Evolutionary conservation across 2,888 invertebrate genomes (phyloP), one percentile per base, ranked within the genome.

Genomic region (Platerodrilus igneus): DNA sequence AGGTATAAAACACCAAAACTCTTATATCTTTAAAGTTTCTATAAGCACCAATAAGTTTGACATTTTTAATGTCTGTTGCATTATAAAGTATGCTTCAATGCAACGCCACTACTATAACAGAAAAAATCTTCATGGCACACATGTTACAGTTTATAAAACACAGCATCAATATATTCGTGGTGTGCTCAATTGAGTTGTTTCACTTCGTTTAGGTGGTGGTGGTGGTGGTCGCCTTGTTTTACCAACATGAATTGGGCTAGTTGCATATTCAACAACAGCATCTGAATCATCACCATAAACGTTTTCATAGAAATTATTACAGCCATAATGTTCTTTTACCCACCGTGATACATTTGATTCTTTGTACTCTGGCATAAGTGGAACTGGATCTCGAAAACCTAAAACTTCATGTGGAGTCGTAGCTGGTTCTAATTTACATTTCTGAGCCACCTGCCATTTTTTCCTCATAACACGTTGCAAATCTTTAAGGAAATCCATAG

Each of bases 401-500:
- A 93, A 75, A 2, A 93, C 91, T 63, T 92, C 90, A 60, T 91
- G 90, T 0, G 92, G 91, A 21, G 88, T 88, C 1, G 89, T 88
- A n/a, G 84, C 80, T 8, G 83, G 81, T 63, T 92, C 91, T 14
- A 85, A 69, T 66, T 90, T 88, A 60, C 92, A 90, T 62, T 92
- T 92, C 60, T 93, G 91, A 2, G 92, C 91, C 1, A 92, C 90
- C 59, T 90, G 88, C 88, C 88, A 88, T 59, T 93, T 93, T 60
- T 91, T 91, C 50, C 88, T 77, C 88, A 93, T 92, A 0, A 93
- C 92, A 33, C 91, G 75, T 60, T 93, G 92, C 29, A 93, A 71
- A 64, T 93, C 92, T 61, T 86, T 85, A 26, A 93, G 72, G 60
- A 93, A 92, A 41, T 87, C 87, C 15, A 81, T 79, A 0, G 86